Evolutionary conservation across 2,888 invertebrate species (phyloP).

Genomic region (Cryptocephalus moraei): DNA sequence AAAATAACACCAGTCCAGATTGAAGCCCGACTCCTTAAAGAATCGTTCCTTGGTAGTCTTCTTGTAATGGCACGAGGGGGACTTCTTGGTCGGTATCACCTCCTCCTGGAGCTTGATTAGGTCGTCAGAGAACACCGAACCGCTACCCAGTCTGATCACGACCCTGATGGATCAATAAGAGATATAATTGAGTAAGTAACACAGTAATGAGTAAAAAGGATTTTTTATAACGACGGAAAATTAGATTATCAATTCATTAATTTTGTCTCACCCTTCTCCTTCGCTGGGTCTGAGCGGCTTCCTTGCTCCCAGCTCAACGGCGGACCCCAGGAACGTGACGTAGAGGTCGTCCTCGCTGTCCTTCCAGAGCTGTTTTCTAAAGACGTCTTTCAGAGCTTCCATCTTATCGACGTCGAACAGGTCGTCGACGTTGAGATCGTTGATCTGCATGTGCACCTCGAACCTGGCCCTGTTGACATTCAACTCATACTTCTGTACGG

Average conservation of each 20-base stretch:
- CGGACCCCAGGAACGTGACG: slow-evolving; percentile 75
- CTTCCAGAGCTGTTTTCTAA: slow-evolving; percentile 67
- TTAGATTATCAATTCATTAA: background rate
- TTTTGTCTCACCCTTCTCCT: slow-evolving; percentile 63
- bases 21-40: slow-evolving; percentile 68
- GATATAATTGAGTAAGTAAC: too few relatives aligned
- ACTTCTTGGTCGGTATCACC: slow-evolving; percentile 67
- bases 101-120: slow-evolving; percentile 65
- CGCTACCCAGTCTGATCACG: slow-evolving; percentile 72
- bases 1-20: slow-evolving; percentile 84
- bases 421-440: slow-evolving; percentile 83
- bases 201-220: too few relatives aligned
- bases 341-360: slow-evolving; percentile 66
- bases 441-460: slow-evolving; percentile 78
- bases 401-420: slow-evolving; percentile 63
- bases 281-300: slow-evolving; percentile 73
- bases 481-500: too few relatives aligned
- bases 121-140: slow-evolving; percentile 59
- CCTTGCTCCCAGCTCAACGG: slow-evolving; percentile 74
- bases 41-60: slow-evolving; percentile 74
- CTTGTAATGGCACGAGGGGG: slow-evolving; percentile 75
- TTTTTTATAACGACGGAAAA: too few relatives aligned
- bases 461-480: slow-evolving; percentile 59
- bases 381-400: slow-evolving; percentile 65
- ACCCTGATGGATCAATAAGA: slow-evolving; percentile 42